Conservation (phyloP, 2,888 invertebrate genomes). For the Andrena camellia region DNA sequence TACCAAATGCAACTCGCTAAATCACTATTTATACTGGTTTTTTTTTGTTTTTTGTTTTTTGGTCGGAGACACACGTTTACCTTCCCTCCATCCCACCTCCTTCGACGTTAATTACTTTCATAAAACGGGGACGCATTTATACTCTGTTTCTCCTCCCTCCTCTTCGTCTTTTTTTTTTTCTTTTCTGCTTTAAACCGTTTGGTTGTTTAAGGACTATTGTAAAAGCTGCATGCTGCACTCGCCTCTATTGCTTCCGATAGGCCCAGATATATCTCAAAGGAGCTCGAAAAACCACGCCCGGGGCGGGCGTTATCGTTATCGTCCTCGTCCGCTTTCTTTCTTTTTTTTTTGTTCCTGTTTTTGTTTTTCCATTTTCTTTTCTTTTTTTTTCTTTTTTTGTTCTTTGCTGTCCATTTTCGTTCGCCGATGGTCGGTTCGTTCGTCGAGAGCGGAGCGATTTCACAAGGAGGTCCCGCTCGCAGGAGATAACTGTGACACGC, state of each 20-base stretch:
- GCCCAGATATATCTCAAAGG: slow-evolving; percentile 80
- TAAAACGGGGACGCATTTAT: slow-evolving; percentile 81
- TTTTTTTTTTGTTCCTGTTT: slow-evolving; percentile 41
- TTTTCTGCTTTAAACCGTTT: slow-evolving; percentile 71
- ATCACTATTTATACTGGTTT: slow-evolving; percentile 79
- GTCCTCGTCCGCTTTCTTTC: slow-evolving; percentile 32
- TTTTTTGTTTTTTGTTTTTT: slow-evolving; percentile 41
- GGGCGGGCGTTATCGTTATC: slow-evolving; percentile 63
- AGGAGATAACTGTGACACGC: slow-evolving; percentile 74
- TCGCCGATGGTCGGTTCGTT: slow-evolving; percentile 71
- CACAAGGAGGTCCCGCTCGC: slow-evolving; percentile 74
- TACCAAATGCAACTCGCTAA: slow-evolving; percentile 82
- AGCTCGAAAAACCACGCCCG: slow-evolving; percentile 64
- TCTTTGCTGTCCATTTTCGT: slow-evolving; percentile 52
- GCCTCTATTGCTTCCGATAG: slow-evolving; percentile 82
- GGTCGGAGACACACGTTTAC: slow-evolving; percentile 78
- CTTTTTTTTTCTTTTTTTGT: slow-evolving; percentile 46
- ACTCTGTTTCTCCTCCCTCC: slow-evolving; percentile 52
- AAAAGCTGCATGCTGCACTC: slow-evolving; percentile 80
- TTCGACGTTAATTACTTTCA: slow-evolving; percentile 78
- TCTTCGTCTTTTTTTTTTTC: slow-evolving; percentile 44
- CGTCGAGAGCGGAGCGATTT: slow-evolving; percentile 79
- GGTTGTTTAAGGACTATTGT: slow-evolving; percentile 72
- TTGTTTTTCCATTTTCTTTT: background rate
- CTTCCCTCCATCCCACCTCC: slow-evolving; percentile 65